Base-by-base conservation (phyloP, 1,140 invertebrate species). In the Eupeodes corollae region DNA sequence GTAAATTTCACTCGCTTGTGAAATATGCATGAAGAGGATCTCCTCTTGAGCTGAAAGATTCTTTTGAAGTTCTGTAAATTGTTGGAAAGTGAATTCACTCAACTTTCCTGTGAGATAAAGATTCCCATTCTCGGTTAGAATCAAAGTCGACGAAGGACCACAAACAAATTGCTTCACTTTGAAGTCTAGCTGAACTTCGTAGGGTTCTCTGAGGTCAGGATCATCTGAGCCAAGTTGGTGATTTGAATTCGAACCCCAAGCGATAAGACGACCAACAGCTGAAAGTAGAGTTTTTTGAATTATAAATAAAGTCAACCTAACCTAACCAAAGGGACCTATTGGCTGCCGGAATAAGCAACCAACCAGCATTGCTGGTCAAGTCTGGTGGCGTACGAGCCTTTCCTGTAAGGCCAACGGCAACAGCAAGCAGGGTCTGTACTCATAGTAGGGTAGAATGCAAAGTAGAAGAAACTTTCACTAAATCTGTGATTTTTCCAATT, bases 21-120 rank as follows among this genome's bases (percentile, higher is more conserved):
- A 67, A n/a, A 67, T 67, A 39, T 63, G 59, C 56, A 67, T 57
- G 16, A 66, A 64, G 42, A 59, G 65, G n/a, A 67, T 67, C 44
- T 59, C 56, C 37, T 67, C 64, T 14, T 56, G 56, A 6, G 54
- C 56, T 14, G 60, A 52, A 12, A 66, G 56, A 49, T 63, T 67
- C 48, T 67, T 61, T 38, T 63, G 61, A 14, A 67, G 43, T 32
- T 65, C 62, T 9, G 62, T 67, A 40, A 67, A 67, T 47, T 58
- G 53, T 41, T 64, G 53, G 51, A 67, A 67, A 13, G 63, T 56
- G 35, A 67, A 67, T 44, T 65, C 60, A 21, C 67, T 63, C 12
- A 67, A 54, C 30, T 56, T 56, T 3, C 64, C 64, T 2, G 62
- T 59, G 3, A 67, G 47, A 44, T 57, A 67, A 0, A 67, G 49